Percentiles rank a stretch among this genome's conserved stretches.
Evolutionary conservation across 2,888 invertebrate genomes (phyloP).

Genomic region (Nymphalis c-album): DNA sequence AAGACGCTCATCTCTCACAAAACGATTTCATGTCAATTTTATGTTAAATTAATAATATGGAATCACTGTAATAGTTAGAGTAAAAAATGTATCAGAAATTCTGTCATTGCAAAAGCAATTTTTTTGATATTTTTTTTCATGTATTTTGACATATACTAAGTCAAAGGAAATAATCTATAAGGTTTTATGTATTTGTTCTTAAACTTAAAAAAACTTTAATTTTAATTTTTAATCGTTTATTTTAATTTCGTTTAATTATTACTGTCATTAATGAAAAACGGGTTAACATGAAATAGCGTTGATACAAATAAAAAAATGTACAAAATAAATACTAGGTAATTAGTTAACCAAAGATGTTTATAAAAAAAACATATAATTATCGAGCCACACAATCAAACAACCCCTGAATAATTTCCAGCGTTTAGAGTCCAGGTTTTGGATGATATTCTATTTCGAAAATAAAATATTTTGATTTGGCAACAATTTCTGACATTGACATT

Average conservation of each 20-base stretch:
- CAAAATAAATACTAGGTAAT: no score
- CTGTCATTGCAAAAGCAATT: slow-evolving; percentile 58
- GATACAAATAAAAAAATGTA: no score
- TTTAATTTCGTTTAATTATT: no score
- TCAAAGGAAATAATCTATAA: slow-evolving; percentile 12
- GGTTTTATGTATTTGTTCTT: neutral
- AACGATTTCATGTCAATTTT: slow-evolving; percentile 80
- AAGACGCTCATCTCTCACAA: slow-evolving; percentile 90
- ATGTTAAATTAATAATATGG: slow-evolving; percentile 60
- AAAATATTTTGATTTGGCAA: slow-evolving; percentile 7
- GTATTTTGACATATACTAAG: slow-evolving; percentile 26
- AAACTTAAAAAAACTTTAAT: no score
- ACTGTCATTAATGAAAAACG: no score
- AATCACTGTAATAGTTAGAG: slow-evolving; percentile 46
- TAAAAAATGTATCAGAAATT: slow-evolving; percentile 60
- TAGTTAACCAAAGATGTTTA: no score
- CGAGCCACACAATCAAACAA: neutral
- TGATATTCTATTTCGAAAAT: neutral
- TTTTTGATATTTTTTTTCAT: slow-evolving; percentile 44
- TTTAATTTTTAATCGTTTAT: no score
- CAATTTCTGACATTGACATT: slow-evolving; percentile 28
- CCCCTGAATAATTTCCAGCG: neutral
- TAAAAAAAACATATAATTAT: no score
- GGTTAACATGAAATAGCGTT: no score
- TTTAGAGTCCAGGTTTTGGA: no score